A percentile compares a stretch with the other conserved stretches of the same genome.
Conservation (phyloP, 1,140 invertebrate genomes). For the Trichomalopsis sarcophagae region DNA sequence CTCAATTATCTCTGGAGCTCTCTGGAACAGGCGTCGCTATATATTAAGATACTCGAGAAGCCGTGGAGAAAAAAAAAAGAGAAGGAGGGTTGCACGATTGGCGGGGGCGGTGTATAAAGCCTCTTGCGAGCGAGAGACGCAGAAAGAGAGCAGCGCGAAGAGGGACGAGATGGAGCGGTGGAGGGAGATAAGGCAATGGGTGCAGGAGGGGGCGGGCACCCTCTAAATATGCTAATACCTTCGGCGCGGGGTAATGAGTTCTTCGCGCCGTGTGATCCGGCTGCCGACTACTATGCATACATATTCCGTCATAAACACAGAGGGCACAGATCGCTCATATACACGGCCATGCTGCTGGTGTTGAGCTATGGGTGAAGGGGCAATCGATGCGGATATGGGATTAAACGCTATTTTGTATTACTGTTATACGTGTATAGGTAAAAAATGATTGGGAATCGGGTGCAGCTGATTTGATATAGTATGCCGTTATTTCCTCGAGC, state of each 20-base stretch:
- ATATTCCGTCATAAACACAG: constrained; percentile 73
- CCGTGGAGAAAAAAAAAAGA: constrained; percentile 16
- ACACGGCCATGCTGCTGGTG: neutral
- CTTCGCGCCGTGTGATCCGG: constrained; percentile 67
- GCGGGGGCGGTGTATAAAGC: constrained; percentile 2
- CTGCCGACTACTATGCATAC: constrained; percentile 70
- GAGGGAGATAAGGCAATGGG: constrained; percentile 35
- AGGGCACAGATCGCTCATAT: constrained; percentile 64
- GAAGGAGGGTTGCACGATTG: constrained; percentile 16
- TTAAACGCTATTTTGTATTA: neutral
- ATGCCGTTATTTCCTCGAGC: too few relatives aligned
- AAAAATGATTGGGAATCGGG: too few relatives aligned
- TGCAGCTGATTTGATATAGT: too few relatives aligned
- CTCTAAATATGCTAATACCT: constrained; percentile 75
- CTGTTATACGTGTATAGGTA: neutral
- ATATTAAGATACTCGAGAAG: constrained; percentile 34
- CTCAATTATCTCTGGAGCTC: constrained; percentile 2
- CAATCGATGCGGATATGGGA: constrained; percentile 10
- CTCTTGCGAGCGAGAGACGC: neutral
- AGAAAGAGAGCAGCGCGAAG: constrained; percentile 46
- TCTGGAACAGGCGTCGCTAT: neutral
- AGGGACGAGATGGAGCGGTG: constrained; percentile 34
- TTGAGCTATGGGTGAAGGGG: neutral
- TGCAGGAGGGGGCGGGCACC: constrained; percentile 52
- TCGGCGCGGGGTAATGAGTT: constrained; percentile 70